Evolutionary conservation across 2,113 vertebrate genomes (phyloP).

Genomic region (Corynorhinus townsendii): DNA sequence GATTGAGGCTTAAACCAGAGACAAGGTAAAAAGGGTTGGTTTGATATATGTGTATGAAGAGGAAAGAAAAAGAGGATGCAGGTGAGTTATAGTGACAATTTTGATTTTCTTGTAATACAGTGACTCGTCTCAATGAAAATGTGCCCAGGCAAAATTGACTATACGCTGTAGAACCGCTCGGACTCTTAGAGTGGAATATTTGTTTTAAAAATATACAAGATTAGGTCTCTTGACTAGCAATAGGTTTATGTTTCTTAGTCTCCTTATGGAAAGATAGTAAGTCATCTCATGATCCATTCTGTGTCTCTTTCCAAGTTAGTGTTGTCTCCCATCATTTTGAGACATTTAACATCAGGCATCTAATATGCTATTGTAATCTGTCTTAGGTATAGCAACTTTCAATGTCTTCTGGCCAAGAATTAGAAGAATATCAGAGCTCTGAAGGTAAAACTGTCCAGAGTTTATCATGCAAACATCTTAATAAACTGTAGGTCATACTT

Average conservation of each 20-base stretch:
- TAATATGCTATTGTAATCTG: background rate
- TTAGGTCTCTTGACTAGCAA: background rate
- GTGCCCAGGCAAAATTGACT: background rate
- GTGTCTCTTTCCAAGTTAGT: background rate
- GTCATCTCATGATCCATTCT: background rate
- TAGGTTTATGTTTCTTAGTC: background rate
- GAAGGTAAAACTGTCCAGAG: background rate
- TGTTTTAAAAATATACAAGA: background rate
- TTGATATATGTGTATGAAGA: background rate
- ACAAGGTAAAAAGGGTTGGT: background rate
- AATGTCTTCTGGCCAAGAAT: background rate
- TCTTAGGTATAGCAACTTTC: background rate
- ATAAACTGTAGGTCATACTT: background rate
- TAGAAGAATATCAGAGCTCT: background rate
- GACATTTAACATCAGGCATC: background rate
- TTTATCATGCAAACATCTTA: background rate
- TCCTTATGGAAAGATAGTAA: background rate
- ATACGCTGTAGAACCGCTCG: background rate
- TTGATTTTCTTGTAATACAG: background rate
- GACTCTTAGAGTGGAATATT: background rate
- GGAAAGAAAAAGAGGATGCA: background rate
- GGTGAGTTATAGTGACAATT: accelerated
- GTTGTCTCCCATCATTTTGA: background rate
- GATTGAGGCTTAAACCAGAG: background rate
- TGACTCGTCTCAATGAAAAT: background rate